These are phyloP conservation scores for Willisornis vidua DNA, from an alignment of 2,113 vertebrate genomes.

Conservation along the genomic window DNA sequence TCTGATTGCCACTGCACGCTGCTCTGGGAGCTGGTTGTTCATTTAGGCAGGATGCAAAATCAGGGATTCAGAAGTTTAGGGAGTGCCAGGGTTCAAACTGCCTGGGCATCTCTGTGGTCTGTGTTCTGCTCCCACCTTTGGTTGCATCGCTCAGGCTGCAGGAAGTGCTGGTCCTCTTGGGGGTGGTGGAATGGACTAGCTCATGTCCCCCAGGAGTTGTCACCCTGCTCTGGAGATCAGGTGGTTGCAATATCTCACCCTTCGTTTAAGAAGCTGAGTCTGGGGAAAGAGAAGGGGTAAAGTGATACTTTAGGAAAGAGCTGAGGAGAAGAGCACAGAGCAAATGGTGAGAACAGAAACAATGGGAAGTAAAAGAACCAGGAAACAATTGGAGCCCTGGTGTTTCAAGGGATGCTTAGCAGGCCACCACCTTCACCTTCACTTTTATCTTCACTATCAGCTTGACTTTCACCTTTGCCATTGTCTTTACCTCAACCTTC, in stretches of 20 bases:
- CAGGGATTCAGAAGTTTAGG: background rate
- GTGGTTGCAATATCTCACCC: background rate
- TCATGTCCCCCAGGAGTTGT: background rate
- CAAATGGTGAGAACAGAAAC: background rate
- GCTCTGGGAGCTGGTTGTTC: background rate
- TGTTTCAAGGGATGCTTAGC: background rate
- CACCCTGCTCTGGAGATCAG: background rate
- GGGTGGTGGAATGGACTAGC: background rate
- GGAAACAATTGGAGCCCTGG: background rate
- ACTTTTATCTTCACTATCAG: background rate
- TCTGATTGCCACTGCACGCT: background rate
- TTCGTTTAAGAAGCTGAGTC: background rate
- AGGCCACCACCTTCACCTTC: background rate
- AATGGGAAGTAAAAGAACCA: background rate
- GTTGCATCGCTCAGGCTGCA: background rate
- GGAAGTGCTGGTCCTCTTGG: background rate
- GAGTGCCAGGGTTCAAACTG: background rate
- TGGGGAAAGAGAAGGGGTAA: rapidly evolving
- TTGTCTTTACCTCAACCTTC: background rate
- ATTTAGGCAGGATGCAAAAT: background rate
- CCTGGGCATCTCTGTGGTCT: rapidly evolving
- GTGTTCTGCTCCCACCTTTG: rapidly evolving
- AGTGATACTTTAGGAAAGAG: background rate
- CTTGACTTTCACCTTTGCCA: background rate
- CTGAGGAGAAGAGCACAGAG: rapidly evolving